Conservation (phyloP, 1,140 invertebrate species). For the Atta colombica region DNA sequence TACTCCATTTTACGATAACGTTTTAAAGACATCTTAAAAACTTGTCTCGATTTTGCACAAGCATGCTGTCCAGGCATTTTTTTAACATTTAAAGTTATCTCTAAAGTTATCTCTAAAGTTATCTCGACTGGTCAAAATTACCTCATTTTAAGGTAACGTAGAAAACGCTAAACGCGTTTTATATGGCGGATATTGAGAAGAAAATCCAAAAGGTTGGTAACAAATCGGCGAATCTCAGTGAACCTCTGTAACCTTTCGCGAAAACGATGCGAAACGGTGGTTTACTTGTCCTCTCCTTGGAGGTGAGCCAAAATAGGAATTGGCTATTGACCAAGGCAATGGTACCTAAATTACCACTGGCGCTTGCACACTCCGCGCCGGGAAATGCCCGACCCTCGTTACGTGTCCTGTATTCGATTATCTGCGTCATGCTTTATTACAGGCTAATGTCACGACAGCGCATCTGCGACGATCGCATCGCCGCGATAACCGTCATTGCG, state of each 20-base stretch:
- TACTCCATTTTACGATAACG: no score
- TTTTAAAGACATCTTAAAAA: no score
- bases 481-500: constrained; percentile 64
- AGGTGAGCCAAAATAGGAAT: constrained; percentile 85
- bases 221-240: background rate
- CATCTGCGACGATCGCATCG: constrained; percentile 75
- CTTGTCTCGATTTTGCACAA: no score
- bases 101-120: no score
- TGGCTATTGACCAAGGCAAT: constrained; percentile 86
- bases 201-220: background rate
- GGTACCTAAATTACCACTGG: constrained; percentile 83
- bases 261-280: constrained; percentile 63
- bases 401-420: constrained; percentile 85
- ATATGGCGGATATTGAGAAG: background rate
- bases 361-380: constrained; percentile 73
- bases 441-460: constrained; percentile 79
- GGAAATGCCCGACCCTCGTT: constrained; percentile 81
- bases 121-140: no score
- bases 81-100: no score
- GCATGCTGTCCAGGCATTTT: no score
- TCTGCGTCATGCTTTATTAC: constrained; percentile 84
- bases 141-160: no score
- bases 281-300: constrained; percentile 82
- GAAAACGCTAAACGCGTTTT: background rate
- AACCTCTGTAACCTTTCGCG: constrained; percentile 32